Base-by-base conservation (phyloP, 2,797 vertebrate species). In the Orientallactaga sibirica region DNA sequence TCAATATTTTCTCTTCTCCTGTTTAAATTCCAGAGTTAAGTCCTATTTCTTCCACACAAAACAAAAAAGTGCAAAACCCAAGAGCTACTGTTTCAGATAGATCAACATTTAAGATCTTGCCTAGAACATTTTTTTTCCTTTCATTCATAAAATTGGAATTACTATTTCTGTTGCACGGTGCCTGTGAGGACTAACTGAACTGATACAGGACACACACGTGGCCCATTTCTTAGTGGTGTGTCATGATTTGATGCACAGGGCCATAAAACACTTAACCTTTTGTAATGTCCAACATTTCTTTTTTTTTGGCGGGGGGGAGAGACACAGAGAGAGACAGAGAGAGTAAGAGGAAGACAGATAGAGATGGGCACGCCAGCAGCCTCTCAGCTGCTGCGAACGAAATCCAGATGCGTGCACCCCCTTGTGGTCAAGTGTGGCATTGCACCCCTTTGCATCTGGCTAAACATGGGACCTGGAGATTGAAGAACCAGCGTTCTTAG, bases 81-180 rank as follows among this genome's bases (percentile, higher is more conserved):
- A 27, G 55, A 2, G 14, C 27, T 80, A 29, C 48, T 24, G 75
- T 25, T 77, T 73, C 3, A 85, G 5, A 79, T 12, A 70, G 61
- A 94, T 68, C 29, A 71, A 80, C 68, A 90, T 68, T 82, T 64
- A 68, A 92, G 24, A 37, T 8, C 37, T 22, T 90, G 41, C 19
- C 25, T 96, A 48, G 16, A 33, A 8, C 62, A 24, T 70, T 12
- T 73, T 48, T 48, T 48, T 64, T 83, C 61, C 75, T 16, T 70
- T 93, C n/a, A 75, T 27, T 92, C 33, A 86, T n/a, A 92, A 90
- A 93, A 92, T 41, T 15, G 41, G 2, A 93, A 80, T 88, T 66
- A 79, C n/a, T 75, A 20, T 43, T 27, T 55, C 68, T 20, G 22
- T 37, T 78, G 16, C 62, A 37, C 11, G 7, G 15, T 27, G 58